Base-by-base conservation (phyloP, 1,140 invertebrate genomes). In the Megalonaias nervosa region DNA sequence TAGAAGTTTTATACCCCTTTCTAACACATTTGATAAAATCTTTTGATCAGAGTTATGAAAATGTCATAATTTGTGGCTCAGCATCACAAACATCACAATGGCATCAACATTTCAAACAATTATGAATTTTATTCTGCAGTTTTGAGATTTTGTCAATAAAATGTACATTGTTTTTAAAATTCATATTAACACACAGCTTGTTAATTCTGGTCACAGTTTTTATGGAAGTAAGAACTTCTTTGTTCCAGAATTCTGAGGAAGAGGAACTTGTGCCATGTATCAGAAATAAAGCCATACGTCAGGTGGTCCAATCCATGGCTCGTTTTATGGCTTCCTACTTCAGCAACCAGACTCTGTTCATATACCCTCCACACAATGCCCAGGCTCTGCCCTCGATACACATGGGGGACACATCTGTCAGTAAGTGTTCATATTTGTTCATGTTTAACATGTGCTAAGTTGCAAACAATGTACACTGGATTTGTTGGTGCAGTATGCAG, bases 241-340 rank as follows among this genome's bases (percentile, higher is more conserved):
- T 60, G 67, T 70, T 68, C 0, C 64, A 86, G 84, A 81, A 82
- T 68, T 80, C 82, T 38, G 71, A 81, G 19, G 72, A 82, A 23
- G 79, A 84, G 11, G 84, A 87, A 60, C 78, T 83, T 71, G 81
- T 86, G n/a, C 84, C 86, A 3, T 87, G 84, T 68, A 87, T 87
- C 26, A 76, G 77, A 48, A 82, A 86, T 72, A 71, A 72, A 55
- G 80, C 81, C 26, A 83, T 86, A 38, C 75, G 83, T 16, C 74
- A 85, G 23, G 66, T 87, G 21, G 83, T 90, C n/a, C 86, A 88
- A 72, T 81, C 87, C 1, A 74, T 90, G 77, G 88, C 80, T 13
- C 73, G 89, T 58, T 87, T 89, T 72, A 89, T 89, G 85, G 87
- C 88, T 13, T 79, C 83, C 6, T 90, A 89, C 75, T 89, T 90